Percentiles rank a stretch among this genome's conserved stretches.
phyloP scores from a whole-genome alignment of 2,113 vertebrate genomes.

The Mastomys coucha region DNA sequence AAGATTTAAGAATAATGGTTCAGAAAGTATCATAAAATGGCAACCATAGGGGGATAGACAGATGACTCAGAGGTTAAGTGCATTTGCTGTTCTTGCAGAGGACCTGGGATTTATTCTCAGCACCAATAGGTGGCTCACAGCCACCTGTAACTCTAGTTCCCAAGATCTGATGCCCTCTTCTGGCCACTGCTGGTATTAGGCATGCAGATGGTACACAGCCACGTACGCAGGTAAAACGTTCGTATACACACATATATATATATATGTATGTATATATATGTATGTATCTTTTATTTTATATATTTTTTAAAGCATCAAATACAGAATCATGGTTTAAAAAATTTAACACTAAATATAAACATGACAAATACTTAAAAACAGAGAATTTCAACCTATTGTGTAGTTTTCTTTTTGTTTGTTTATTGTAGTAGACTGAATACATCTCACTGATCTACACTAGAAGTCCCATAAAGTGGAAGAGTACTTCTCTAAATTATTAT shows the following conservation, averaged over 20 bases:
- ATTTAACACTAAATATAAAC: slow-evolving; percentile 14
- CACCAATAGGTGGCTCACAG: neutral
- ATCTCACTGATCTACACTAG: slow-evolving; percentile 1
- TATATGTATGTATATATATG: neutral
- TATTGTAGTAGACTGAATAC: neutral
- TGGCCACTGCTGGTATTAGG: neutral
- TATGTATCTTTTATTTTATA: no score
- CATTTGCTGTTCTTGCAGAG: neutral
- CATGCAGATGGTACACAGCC: neutral
- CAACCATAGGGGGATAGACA: neutral
- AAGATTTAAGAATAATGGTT: neutral
- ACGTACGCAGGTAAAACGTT: neutral
- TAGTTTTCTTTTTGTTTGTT: neutral
- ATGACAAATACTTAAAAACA: slow-evolving; percentile 39
- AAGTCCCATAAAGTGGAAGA: neutral
- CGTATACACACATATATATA: neutral
- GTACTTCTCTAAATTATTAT: slow-evolving; percentile 22
- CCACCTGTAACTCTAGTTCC: neutral
- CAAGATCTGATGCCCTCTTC: neutral
- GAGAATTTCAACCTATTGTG: slow-evolving; percentile 26
- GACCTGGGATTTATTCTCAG: neutral
- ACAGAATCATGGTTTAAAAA: neutral
- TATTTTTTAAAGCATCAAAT: neutral
- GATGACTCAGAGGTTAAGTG: neutral
- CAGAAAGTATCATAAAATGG: slow-evolving; percentile 19